Percentiles rank a stretch among this genome's conserved stretches.
Conservation (phyloP, 2,797 vertebrate species). For the Sebastes hubbsi region DNA sequence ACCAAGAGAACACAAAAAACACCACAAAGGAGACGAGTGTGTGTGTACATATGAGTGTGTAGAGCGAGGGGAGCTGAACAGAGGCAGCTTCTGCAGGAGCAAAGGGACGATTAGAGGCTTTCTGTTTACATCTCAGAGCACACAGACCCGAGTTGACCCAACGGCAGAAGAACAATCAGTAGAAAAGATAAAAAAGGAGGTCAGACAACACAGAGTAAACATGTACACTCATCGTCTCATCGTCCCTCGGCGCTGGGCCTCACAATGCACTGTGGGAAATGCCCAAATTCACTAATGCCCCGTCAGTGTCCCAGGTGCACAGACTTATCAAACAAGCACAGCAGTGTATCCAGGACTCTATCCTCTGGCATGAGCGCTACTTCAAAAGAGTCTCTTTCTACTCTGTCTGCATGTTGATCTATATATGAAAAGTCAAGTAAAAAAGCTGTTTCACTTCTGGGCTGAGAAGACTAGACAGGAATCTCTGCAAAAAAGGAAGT, state of each 20-base stretch:
- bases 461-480: slow-evolving; percentile 5
- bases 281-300: slow-evolving; percentile 39
- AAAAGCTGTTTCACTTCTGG: slow-evolving; percentile 16
- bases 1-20: neutral
- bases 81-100: slow-evolving; percentile 13
- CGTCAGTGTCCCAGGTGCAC: slow-evolving; percentile 55
- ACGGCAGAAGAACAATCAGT: slow-evolving; percentile 60
- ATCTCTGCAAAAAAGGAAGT: slow-evolving; percentile 21
- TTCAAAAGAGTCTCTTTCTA: slow-evolving; percentile 43
- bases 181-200: slow-evolving; percentile 64
- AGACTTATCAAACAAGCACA: slow-evolving; percentile 24
- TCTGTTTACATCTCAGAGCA: slow-evolving; percentile 67
- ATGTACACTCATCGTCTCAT: slow-evolving; percentile 38
- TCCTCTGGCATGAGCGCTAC: slow-evolving; percentile 40
- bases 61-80: neutral
- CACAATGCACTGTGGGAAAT: slow-evolving; percentile 62
- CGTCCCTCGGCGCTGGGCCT: slow-evolving; percentile 10
- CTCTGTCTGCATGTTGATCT: slow-evolving; percentile 39
- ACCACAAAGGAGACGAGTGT: neutral
- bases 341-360: slow-evolving; percentile 22
- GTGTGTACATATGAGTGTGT: neutral
- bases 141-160: slow-evolving; percentile 63
- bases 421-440: slow-evolving; percentile 21
- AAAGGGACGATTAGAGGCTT: slow-evolving; percentile 46
- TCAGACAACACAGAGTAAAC: slow-evolving; percentile 64